Evolutionary conservation across 2,888 invertebrate genomes (phyloP).

Genomic region (Epinotia nisella): DNA sequence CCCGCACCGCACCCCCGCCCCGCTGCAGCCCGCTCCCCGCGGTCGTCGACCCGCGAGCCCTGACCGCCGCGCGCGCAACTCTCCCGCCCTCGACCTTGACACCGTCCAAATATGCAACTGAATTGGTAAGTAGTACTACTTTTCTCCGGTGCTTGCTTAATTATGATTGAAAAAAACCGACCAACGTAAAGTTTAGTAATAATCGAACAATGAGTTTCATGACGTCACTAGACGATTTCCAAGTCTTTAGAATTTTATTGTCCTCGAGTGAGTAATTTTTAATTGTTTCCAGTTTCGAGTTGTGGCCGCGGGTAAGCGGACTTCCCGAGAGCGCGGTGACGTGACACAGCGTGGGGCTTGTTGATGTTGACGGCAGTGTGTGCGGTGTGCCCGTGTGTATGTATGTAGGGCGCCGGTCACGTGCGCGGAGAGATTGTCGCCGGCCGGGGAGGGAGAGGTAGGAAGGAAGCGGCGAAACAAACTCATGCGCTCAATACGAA

Average conservation of each 20-base stretch:
- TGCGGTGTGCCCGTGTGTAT: neutral
- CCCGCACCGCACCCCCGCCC: slow-evolving; percentile 12
- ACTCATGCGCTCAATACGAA: neutral
- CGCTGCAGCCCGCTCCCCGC: slow-evolving; percentile 24
- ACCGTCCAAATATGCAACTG: slow-evolving; percentile 16
- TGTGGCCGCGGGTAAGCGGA: neutral
- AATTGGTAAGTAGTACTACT: neutral
- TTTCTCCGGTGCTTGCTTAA: slow-evolving; percentile 26
- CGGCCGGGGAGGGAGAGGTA: neutral
- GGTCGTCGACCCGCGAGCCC: slow-evolving; percentile 43
- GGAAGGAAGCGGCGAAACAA: neutral
- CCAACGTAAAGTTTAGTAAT: slow-evolving; percentile 14
- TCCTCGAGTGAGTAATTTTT: slow-evolving; percentile 13
- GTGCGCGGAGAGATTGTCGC: slow-evolving; percentile 36
- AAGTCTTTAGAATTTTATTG: slow-evolving; percentile 1
- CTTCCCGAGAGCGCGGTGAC: slow-evolving; percentile 6
- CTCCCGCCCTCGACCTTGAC: slow-evolving; percentile 31
- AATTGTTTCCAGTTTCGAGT: neutral
- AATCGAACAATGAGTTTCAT: neutral
- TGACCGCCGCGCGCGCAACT: slow-evolving; percentile 19
- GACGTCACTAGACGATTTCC: slow-evolving; percentile 20
- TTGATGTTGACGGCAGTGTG: slow-evolving; percentile 1
- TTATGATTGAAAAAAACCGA: slow-evolving; percentile 5
- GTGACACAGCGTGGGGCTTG: neutral
- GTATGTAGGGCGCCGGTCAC: slow-evolving; percentile 29